Evolutionary conservation across 2,113 vertebrate species (phyloP).

Genomic region (Phoxinus phoxinus): DNA sequence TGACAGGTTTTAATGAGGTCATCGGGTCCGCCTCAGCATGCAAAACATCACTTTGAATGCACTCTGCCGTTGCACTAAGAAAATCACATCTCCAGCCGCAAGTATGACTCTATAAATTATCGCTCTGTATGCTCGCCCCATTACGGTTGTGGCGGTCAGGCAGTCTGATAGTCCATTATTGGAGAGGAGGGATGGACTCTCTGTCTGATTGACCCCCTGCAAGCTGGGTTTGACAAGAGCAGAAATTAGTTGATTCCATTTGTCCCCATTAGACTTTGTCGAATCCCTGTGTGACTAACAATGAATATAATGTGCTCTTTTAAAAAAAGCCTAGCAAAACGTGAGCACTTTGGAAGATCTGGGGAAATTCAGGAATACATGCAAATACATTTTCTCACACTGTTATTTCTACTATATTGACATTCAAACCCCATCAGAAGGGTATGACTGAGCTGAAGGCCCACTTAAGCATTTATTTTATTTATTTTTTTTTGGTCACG

Average conservation of each 20-base stretch:
- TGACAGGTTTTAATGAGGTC: conserved; percentile 59
- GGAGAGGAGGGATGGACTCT: background rate
- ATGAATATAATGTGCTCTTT: background rate
- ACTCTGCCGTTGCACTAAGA: conserved; percentile 39
- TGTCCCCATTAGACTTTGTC: background rate
- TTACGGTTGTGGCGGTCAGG: conserved; percentile 30
- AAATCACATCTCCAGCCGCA: conserved; percentile 37
- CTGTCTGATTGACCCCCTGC: conserved; percentile 29
- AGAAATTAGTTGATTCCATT: conserved; percentile 20
- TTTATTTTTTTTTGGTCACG: too few relatives aligned
- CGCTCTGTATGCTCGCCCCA: conserved; percentile 34
- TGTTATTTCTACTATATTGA: background rate
- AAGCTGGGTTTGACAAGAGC: background rate
- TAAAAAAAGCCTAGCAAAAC: background rate
- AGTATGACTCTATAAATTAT: conserved; percentile 46
- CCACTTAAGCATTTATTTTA: background rate
- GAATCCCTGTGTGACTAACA: background rate
- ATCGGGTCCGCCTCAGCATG: conserved; percentile 49
- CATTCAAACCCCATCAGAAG: background rate
- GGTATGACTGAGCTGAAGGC: background rate
- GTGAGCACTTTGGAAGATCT: background rate
- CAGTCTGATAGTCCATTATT: conserved; percentile 38
- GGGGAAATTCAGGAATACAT: background rate
- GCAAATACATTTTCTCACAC: too few relatives aligned
- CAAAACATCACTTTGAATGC: conserved; percentile 46